Base-by-base conservation (phyloP, 2,113 vertebrate species). In the Cranoglanis bouderius region DNA sequence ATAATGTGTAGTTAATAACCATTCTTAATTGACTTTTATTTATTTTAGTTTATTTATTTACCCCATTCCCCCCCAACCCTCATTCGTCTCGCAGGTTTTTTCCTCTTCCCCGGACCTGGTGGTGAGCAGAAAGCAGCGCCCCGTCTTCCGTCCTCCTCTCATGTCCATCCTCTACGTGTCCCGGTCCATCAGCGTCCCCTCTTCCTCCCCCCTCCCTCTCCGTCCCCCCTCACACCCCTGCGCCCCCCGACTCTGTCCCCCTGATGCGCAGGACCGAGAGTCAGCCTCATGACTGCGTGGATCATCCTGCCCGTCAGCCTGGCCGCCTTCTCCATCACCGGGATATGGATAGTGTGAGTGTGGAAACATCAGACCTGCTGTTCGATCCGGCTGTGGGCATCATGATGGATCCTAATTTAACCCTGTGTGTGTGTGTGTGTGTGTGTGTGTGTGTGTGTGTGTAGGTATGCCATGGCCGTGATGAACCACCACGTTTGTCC, bases 311-410 rank as follows among this genome's bases (percentile, higher is more conserved):
- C 97, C 92, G 96, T 98, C 95, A 98, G 97, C 96, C 94, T 98
- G 93, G 96, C 97, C 92, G 96, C 96, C 85, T 98, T 98, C 94
- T 98, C 96, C 94, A 98, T 98, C 95, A 97, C 97, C 21, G 97
- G 97, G 91, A 97, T 98, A 97, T 98, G 97, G 97, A 98, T 97
- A 87, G 97, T 98, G 97, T 98, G 94, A 98, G 97, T 95, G 35
- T 38, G 46, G 32, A 82, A 13, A 49, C 26, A n/a, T 77, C 70
- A 1, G 19, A 35, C 21, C 65, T n/a, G 29, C 10, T 9, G 46
- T 49, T 75, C 32, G 24, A 1, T 55, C 38, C 72, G 38, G 46
- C 43, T 38, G 3, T 40, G 49, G 40, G 35, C 21, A 57, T 57
- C 24, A 38, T 38, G 67, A 57, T 16, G 0, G 32, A 59, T n/a